phyloP scores from a whole-genome alignment of 2,888 invertebrate species.

The Rhimphoctona megacephalus region DNA sequence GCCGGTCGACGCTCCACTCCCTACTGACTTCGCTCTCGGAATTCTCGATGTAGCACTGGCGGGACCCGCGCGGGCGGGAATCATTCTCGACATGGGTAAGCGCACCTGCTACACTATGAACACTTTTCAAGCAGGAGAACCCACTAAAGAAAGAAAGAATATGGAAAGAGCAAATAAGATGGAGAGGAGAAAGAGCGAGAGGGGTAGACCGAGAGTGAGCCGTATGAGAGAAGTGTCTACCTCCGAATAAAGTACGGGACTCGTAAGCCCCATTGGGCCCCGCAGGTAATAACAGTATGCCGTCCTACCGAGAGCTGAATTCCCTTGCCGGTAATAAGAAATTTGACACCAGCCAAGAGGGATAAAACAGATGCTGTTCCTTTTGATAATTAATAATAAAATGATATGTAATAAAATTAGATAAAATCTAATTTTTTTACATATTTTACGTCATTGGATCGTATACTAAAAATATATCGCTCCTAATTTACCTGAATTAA shows the following conservation, averaged over 20 bases:
- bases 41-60: conserved; percentile 54
- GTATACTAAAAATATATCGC: no score
- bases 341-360: background rate
- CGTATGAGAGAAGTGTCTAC: conserved; percentile 37
- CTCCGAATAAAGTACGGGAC: background rate
- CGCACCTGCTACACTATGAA: conserved; percentile 46
- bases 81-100: conserved; percentile 63
- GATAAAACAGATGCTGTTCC: conserved; percentile 1
- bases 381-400: no score
- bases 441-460: background rate
- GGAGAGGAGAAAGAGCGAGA: background rate
- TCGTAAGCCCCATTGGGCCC: conserved; percentile 17
- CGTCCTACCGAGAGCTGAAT: conserved; percentile 23
- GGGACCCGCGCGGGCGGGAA: conserved; percentile 50
- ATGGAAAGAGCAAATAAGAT: background rate
- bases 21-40: conserved; percentile 63
- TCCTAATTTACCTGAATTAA: background rate
- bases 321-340: conserved; percentile 23
- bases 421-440: background rate
- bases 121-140: conserved; percentile 11
- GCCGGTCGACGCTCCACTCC: conserved; percentile 64
- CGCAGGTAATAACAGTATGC: conserved; percentile 13
- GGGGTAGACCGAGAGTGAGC: background rate
- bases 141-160: background rate
- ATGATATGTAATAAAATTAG: no score